Percentiles rank a stretch among this genome's conserved stretches.
Evolutionary conservation across 1,140 invertebrate genomes (phyloP).

Genomic region (Zaprionus inermis): DNA sequence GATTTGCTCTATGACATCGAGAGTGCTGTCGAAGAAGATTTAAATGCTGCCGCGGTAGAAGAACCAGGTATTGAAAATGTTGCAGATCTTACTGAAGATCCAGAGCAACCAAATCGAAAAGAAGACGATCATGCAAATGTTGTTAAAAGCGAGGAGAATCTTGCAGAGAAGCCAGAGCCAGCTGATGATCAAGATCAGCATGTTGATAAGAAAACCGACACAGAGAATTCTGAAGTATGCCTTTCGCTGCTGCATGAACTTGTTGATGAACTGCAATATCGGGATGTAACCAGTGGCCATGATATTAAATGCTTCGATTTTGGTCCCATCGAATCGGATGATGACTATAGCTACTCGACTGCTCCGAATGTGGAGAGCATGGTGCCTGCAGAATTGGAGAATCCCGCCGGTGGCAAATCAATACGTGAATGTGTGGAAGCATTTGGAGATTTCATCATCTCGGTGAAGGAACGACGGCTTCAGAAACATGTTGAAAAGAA

Average conservation of each 20-base stretch:
- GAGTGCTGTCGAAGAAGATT: neutral
- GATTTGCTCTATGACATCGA: conserved; percentile 8
- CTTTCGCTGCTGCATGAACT: conserved; percentile 46
- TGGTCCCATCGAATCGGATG: conserved; percentile 66
- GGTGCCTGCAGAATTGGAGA: conserved; percentile 42
- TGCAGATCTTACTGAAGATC: neutral
- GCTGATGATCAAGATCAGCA: neutral
- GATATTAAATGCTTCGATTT: conserved; percentile 58
- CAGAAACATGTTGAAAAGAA: conserved; percentile 7
- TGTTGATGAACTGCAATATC: conserved; percentile 48
- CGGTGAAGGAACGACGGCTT: conserved; percentile 22
- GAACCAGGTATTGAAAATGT: neutral
- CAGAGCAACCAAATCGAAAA: neutral
- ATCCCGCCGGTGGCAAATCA: conserved; percentile 61
- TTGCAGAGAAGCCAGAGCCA: neutral
- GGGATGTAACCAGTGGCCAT: neutral
- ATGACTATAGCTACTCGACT: conserved; percentile 64
- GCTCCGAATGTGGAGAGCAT: conserved; percentile 47
- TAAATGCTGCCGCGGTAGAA: neutral
- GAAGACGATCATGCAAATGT: neutral
- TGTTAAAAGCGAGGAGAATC: neutral
- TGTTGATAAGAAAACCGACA: neutral
- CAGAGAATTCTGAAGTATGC: conserved; percentile 22
- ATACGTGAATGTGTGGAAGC: conserved; percentile 60
- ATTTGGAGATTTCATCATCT: conserved; percentile 47